These are phyloP conservation scores for Lymantria dispar DNA, from an alignment of 2,888 invertebrate species.

Conservation along the genomic window DNA sequence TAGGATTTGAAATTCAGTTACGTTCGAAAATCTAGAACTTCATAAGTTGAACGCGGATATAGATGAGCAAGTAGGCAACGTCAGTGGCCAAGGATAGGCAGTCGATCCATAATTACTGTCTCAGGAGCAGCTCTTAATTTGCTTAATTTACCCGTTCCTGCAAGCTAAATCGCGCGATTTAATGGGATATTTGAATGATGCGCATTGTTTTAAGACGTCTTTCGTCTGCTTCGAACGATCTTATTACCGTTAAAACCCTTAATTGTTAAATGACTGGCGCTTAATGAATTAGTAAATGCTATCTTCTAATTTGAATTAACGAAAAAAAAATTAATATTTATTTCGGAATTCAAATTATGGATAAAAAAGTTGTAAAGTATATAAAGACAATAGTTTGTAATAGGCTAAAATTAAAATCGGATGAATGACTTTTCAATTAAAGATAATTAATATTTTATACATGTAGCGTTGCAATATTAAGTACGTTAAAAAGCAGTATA, in stretches of 20 bases:
- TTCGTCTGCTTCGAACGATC: constrained; percentile 57
- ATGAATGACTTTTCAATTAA: no score
- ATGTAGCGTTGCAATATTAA: no score
- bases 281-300: constrained; percentile 30
- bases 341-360: no score
- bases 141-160: constrained; percentile 73
- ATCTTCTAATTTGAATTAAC: constrained; percentile 17
- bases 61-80: constrained; percentile 34
- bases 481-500: no score
- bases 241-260: constrained; percentile 37
- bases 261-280: constrained; percentile 26
- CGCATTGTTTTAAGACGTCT: constrained; percentile 71
- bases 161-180: constrained; percentile 71
- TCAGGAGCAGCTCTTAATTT: constrained; percentile 77
- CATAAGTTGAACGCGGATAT: constrained; percentile 46
- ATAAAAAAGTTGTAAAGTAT: no score
- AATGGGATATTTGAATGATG: constrained; percentile 76
- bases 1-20: constrained; percentile 56
- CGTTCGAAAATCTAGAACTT: constrained; percentile 51
- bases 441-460: no score
- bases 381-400: no score
- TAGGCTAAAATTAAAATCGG: no score
- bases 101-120: constrained; percentile 72
- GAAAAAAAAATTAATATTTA: neutral
- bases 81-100: constrained; percentile 66